These are phyloP conservation scores for Centropyge bicolor DNA, from an alignment of 2,797 vertebrate species.

Conservation along the genomic window DNA sequence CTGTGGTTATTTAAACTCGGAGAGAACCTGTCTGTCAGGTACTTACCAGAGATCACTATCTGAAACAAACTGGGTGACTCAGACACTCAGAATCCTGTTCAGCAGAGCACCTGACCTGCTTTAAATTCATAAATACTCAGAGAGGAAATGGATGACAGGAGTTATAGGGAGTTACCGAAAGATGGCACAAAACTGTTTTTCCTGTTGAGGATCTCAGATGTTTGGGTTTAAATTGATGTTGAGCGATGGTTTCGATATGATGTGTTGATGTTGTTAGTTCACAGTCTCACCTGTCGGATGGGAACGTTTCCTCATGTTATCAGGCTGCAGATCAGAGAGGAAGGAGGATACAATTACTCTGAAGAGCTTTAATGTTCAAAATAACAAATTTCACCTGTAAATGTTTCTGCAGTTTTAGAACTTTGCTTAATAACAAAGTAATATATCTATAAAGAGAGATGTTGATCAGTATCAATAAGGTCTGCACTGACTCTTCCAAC, in stretches of 20 bases:
- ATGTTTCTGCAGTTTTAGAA: background rate
- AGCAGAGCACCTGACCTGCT: background rate
- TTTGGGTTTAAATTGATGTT: background rate
- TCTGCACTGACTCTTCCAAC: background rate
- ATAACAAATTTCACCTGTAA: background rate
- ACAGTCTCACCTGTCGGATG: background rate
- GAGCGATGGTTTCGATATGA: background rate
- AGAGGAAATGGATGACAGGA: background rate
- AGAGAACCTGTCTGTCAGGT: slow-evolving; percentile 72
- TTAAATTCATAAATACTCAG: background rate
- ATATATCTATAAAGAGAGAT: background rate
- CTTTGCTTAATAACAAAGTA: background rate
- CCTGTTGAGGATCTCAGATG: background rate
- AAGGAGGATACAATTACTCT: background rate
- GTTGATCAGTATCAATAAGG: background rate
- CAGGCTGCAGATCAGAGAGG: background rate
- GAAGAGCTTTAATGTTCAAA: background rate
- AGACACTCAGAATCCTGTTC: slow-evolving; percentile 3
- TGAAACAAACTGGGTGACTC: slow-evolving; percentile 42
- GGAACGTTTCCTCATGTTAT: slow-evolving; percentile 6
- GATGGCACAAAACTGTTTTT: background rate
- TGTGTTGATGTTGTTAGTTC: background rate
- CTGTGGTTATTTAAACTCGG: slow-evolving; percentile 16
- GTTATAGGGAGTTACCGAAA: background rate
- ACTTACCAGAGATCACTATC: slow-evolving; percentile 6